A percentile compares a stretch with the other conserved stretches of the same genome.
Evolutionary conservation across 2,888 invertebrate genomes (phyloP).

Genomic region (Plagodis dolabraria): DNA sequence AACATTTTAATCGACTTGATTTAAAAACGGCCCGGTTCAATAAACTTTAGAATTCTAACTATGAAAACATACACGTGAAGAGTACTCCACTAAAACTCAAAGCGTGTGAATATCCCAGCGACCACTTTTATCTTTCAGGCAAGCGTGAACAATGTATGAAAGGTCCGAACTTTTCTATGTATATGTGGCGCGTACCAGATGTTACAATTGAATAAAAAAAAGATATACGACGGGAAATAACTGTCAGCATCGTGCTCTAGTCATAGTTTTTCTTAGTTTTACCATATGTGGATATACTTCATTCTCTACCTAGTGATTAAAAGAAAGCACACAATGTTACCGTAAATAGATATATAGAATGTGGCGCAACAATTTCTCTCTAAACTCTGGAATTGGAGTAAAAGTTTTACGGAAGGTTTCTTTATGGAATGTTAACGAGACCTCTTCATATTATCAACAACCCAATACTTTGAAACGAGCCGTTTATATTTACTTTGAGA

Average conservation of each 20-base stretch:
- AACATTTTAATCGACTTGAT: too few species aligned
- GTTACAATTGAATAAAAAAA: slow-evolving; percentile 73
- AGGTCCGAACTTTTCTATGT: slow-evolving; percentile 49
- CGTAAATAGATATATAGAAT: slow-evolving; percentile 26
- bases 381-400: slow-evolving; percentile 22
- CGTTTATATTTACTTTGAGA: not conserved
- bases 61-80: slow-evolving; percentile 20
- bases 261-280: slow-evolving; percentile 64
- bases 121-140: slow-evolving; percentile 43
- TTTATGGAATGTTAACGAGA: slow-evolving; percentile 24
- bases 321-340: slow-evolving; percentile 33
- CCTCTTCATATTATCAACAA: slow-evolving; percentile 46
- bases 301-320: slow-evolving; percentile 35
- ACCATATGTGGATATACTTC: slow-evolving; percentile 44
- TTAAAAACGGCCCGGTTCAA: slow-evolving; percentile 9
- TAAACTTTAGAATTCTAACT: slow-evolving; percentile 19
- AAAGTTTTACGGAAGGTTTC: slow-evolving; percentile 19
- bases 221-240: slow-evolving; percentile 78
- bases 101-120: slow-evolving; percentile 41
- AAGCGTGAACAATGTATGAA: slow-evolving; percentile 51
- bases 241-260: slow-evolving; percentile 66
- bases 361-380: slow-evolving; percentile 31
- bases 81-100: slow-evolving; percentile 11
- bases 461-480: slow-evolving; percentile 23
- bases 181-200: slow-evolving; percentile 63